A percentile compares a stretch with the other conserved stretches of the same genome.
These are phyloP conservation scores for Poecilia gillii DNA, from an alignment of 2,797 vertebrate genomes.

Conservation along the genomic window DNA sequence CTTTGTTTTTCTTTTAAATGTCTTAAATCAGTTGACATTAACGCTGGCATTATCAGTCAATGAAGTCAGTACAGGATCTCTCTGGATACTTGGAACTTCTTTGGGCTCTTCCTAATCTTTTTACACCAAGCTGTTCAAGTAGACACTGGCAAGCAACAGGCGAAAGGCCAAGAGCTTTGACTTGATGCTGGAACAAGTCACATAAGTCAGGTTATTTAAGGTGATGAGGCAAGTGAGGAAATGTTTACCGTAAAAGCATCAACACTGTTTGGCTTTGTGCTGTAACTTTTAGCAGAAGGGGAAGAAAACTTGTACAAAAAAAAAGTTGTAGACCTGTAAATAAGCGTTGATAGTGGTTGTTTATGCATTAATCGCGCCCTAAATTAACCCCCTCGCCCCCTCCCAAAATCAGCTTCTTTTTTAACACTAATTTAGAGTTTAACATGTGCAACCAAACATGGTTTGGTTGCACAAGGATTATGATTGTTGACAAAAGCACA, in stretches of 20 bases:
- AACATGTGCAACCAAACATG: neutral
- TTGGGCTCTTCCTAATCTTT: neutral
- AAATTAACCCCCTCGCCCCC: neutral
- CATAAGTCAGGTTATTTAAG: neutral
- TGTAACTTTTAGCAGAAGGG: neutral
- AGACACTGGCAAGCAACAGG: conserved; percentile 2
- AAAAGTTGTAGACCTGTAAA: neutral
- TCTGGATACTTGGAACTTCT: neutral
- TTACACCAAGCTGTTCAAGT: conserved; percentile 27
- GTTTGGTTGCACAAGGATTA: too few species aligned
- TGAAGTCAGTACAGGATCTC: neutral
- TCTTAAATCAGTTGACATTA: neutral
- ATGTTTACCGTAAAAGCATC: neutral
- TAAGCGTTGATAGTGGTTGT: neutral
- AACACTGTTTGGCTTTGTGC: neutral
- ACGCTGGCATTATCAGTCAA: neutral
- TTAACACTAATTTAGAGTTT: neutral
- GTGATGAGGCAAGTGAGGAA: neutral
- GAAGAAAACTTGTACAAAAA: neutral
- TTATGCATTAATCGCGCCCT: neutral
- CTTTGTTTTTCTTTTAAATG: neutral
- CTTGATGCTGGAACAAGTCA: conserved; percentile 10
- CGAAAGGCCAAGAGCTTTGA: conserved; percentile 21
- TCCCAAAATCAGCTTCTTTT: neutral
- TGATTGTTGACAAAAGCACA: neutral